A percentile compares a stretch with the other conserved stretches of the same genome.
phyloP scores from a whole-genome alignment of 1,140 invertebrate genomes.

The Drosophila kurseongensis region DNA sequence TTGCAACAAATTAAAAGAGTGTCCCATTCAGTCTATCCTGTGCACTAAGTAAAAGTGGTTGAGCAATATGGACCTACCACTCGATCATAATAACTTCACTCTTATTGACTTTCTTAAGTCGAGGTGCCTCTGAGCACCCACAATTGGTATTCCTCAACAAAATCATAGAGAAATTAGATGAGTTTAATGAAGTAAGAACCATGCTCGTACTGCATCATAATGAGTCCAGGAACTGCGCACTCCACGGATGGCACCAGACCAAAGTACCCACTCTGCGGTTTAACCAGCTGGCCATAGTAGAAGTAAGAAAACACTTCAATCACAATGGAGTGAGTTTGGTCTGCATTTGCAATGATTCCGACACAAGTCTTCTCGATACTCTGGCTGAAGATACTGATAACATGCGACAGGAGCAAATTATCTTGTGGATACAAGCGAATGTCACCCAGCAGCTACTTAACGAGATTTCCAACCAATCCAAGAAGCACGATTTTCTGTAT shows the following conservation, averaged over 20 bases:
- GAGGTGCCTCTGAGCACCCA: not conserved
- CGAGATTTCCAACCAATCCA: not conserved
- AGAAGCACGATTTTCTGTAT: not conserved
- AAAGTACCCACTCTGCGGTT: not conserved
- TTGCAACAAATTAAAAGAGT: too few relatives aligned
- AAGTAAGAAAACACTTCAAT: not conserved
- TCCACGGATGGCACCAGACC: not conserved
- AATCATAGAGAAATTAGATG: not conserved
- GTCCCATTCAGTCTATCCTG: not conserved
- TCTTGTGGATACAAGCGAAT: constrained; percentile 8
- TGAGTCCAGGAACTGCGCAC: not conserved
- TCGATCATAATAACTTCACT: not conserved
- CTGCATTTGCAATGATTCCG: constrained; percentile 16
- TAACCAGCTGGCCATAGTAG: not conserved
- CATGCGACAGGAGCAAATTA: constrained; percentile 5
- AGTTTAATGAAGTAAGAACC: not conserved
- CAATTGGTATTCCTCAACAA: not conserved
- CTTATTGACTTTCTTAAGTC: not conserved
- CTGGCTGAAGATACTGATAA: constrained; percentile 12
- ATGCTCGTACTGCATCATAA: not conserved
- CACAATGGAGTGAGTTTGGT: constrained; percentile 7
- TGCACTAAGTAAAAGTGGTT: not conserved
- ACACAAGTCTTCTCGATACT: not conserved
- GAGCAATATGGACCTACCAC: not conserved
- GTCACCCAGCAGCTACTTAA: not conserved